phyloP scores from a whole-genome alignment of 2,888 invertebrate species.

The Dicranocentrus wangi region DNA sequence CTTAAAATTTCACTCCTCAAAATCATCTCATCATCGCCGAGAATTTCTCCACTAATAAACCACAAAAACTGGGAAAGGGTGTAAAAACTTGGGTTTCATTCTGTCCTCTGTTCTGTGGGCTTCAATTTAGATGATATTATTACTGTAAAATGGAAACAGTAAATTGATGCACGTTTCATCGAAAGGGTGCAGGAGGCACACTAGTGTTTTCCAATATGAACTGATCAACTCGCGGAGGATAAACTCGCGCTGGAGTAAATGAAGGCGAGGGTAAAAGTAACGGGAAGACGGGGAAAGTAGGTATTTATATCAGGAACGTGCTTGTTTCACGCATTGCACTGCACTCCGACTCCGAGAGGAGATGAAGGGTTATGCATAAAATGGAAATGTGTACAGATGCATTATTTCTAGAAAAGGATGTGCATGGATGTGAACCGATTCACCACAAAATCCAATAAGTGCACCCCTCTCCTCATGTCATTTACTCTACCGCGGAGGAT shows the following conservation, averaged over 20 bases:
- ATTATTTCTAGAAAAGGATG: conserved; percentile 56
- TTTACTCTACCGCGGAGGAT: conserved; percentile 47
- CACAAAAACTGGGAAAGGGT: conserved; percentile 50
- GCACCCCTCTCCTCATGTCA: conserved; percentile 55
- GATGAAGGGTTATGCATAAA: conserved; percentile 58
- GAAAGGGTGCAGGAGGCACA: too few species aligned
- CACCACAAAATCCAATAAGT: conserved; percentile 66
- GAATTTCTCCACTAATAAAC: conserved; percentile 60
- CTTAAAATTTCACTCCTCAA: conserved; percentile 42
- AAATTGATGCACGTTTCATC: conserved; percentile 47
- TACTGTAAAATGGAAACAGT: conserved; percentile 57
- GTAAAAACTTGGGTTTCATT: not conserved
- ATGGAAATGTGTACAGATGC: conserved; percentile 36
- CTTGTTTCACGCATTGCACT: conserved; percentile 3
- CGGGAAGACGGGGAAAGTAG: not conserved
- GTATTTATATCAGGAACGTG: conserved; percentile 3
- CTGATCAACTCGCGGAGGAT: not conserved
- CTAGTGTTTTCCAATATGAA: conserved; percentile 18
- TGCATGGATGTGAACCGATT: conserved; percentile 62
- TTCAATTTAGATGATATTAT: conserved; percentile 55
- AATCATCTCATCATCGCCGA: conserved; percentile 34
- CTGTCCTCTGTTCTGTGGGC: conserved; percentile 28
- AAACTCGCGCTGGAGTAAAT: conserved; percentile 3
- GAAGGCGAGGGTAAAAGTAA: conserved; percentile 14
- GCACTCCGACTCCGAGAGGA: not conserved